phyloP scores from a whole-genome alignment of 2,113 vertebrate species.

The Alethe diademata region DNA sequence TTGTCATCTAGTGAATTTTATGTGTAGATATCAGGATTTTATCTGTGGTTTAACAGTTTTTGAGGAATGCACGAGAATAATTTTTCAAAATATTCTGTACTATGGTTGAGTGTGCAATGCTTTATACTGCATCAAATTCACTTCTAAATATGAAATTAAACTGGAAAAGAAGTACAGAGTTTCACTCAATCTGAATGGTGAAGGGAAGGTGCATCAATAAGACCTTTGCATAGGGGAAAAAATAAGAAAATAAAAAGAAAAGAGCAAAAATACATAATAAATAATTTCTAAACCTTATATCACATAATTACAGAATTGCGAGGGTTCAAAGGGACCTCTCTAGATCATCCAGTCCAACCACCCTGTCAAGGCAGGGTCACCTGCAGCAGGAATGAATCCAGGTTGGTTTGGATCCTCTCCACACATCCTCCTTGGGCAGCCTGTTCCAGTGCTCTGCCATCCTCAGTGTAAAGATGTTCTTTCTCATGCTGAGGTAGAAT shows the following conservation, averaged over 20 bases:
- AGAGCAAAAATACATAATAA: not conserved
- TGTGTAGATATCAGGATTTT: not conserved
- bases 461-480: not conserved
- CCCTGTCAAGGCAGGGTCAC: not conserved
- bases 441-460: not conserved
- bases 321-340: not conserved
- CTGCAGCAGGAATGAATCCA: not conserved
- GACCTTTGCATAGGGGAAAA: fast-evolving
- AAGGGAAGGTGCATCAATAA: not conserved
- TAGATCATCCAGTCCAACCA: not conserved
- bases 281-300: not conserved
- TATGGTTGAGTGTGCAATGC: not conserved
- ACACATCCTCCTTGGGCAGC: not conserved
- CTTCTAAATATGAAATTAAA: not conserved
- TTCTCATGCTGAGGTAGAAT: not conserved
- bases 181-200: not conserved
- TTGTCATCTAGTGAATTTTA: not conserved
- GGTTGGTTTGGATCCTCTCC: not conserved
- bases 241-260: not conserved
- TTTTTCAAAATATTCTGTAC: not conserved
- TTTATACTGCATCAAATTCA: not conserved
- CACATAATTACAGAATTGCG: not conserved
- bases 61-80: not conserved
- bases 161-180: not conserved
- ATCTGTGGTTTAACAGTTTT: not conserved